Evolutionary conservation across 2,797 vertebrate genomes (phyloP).

Genomic region (Ciconia nigra): DNA sequence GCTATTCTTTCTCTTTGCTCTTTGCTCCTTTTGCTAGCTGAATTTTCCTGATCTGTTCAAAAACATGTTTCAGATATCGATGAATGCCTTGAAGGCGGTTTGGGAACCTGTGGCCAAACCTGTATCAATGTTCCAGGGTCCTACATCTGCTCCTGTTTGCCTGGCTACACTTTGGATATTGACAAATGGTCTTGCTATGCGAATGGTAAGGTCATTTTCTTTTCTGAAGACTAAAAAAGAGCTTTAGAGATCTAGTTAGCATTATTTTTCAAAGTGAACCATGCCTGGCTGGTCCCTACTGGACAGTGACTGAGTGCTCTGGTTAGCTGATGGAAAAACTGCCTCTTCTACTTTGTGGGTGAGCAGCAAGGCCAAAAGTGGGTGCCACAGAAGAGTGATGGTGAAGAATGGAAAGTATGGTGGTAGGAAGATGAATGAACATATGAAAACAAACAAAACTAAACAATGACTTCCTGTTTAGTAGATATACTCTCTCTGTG

Average conservation of each 20-base stretch:
- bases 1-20: neutral
- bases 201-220: neutral
- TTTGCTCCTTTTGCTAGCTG: neutral
- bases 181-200: constrained; percentile 51
- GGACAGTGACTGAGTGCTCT: neutral
- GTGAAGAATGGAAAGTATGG: neutral
- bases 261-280: neutral
- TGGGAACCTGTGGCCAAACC: constrained; percentile 60
- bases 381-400: neutral
- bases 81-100: constrained; percentile 60
- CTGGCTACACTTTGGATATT: constrained; percentile 40
- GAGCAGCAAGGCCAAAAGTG: neutral
- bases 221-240: neutral
- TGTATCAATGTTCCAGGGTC: constrained; percentile 63
- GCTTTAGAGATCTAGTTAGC: neutral
- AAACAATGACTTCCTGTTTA: neutral
- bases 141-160: constrained; percentile 59
- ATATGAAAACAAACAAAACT: neutral
- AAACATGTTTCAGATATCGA: constrained; percentile 59
- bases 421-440: neutral
- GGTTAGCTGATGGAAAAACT: neutral
- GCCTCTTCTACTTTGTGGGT: neutral
- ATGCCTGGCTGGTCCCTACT: neutral
- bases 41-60: neutral
- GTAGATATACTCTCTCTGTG: neutral